Base-by-base conservation (phyloP, 2,113 vertebrate genomes). In the Azemiops feae region DNA sequence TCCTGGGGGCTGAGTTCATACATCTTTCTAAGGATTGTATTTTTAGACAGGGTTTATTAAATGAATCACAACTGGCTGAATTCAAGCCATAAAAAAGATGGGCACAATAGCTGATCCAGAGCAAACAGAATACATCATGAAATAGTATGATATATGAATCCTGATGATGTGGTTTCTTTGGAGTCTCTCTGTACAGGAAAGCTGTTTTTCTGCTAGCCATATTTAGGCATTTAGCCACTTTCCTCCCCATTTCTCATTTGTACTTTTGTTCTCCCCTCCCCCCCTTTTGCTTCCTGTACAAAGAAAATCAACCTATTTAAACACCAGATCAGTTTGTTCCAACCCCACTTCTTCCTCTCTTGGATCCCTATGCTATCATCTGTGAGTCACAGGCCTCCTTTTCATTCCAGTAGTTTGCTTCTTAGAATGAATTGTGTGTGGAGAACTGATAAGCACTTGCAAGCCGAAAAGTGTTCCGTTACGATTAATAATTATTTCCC, bases 401-500 rank as follows among this genome's bases (percentile, higher is more conserved):
- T 92, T 87, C 39, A 85, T 92, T 92, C 81, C 25, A 22, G 23
- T 50, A 30, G 53, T n/a, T n/a, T 85, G 57, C 20, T 20, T 34
- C 11, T 54, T 89, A 85, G 69, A 92, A 74, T 30, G 89, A 85
- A 27, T 12, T 87, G 89, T 81, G 50, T 93, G 74, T 86, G 53
- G 88, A 39, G 69, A 89, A 16, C 74, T 86, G 12, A 74, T 27
- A 90, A 64, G 54, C 54, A 92, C 53, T 92, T 89, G 39, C 18
- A 86, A 86, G 92, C 54, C 2, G 52, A 85, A 89, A 58, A 64
- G 89, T 52, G 47, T 25, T 90, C 16, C 23, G 18, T 90, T 55
- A 60, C 55, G 52, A 93, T 86, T 93, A 86, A 93, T 93, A 64
- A 93, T 64, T 6, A 89, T 89, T 58, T 4, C 0, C 25, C 91